Evolutionary conservation across 2,888 invertebrate genomes (phyloP).

Genomic region (Phyllotreta cruciferae): DNA sequence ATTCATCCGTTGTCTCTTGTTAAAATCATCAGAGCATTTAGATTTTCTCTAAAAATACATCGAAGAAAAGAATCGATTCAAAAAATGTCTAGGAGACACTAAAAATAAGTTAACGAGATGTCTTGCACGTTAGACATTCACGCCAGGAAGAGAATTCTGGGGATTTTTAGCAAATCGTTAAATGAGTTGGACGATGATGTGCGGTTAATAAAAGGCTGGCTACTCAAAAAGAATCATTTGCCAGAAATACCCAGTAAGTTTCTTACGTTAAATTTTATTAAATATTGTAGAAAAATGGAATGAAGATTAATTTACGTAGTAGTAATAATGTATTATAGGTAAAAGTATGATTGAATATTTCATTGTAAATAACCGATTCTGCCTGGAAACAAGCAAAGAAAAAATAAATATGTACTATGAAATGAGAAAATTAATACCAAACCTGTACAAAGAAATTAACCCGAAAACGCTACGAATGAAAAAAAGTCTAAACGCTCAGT

Average conservation of each 20-base stretch:
- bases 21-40: too few species aligned
- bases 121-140: background rate
- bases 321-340: slow-evolving; percentile 17
- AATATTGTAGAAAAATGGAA: background rate
- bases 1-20: too few species aligned
- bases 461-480: too few species aligned
- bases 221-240: slow-evolving; percentile 13
- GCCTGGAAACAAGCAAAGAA: slow-evolving; percentile 26
- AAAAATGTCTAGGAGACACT: too few species aligned
- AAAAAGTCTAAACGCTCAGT: too few species aligned
- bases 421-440: slow-evolving; percentile 18
- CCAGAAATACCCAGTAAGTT: slow-evolving; percentile 27
- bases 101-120: background rate
- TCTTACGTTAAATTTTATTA: background rate
- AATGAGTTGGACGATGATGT: slow-evolving; percentile 1
- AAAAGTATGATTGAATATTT: slow-evolving; percentile 25
- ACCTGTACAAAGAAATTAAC: too few species aligned
- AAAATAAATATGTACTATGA: slow-evolving; percentile 30
- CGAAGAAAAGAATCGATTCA: too few species aligned
- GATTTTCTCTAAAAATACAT: too few species aligned
- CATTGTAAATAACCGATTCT: slow-evolving; percentile 22
- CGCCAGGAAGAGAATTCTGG: background rate
- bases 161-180: background rate
- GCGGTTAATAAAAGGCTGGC: slow-evolving; percentile 5
- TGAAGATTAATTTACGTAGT: background rate